A percentile compares a stretch with the other conserved stretches of the same genome.
phyloP scores from a whole-genome alignment of 2,797 vertebrate species.

The Pitangus sulphuratus region DNA sequence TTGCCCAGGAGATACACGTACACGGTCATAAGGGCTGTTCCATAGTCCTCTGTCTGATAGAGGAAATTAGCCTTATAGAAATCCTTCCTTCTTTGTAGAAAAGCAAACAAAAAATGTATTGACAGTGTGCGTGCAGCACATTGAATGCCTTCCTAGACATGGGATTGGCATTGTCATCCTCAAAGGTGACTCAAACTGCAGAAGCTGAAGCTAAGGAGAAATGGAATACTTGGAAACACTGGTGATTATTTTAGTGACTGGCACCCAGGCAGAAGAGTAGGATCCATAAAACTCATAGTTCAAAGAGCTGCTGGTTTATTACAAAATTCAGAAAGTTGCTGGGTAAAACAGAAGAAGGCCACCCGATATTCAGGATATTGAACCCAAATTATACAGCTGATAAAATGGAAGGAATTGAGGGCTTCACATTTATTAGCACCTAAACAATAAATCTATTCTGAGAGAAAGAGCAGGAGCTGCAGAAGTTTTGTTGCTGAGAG shows the following conservation, averaged over 20 bases:
- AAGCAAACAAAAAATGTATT: background rate
- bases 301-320: background rate
- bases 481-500: background rate
- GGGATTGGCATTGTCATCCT: background rate
- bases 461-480: background rate
- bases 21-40: background rate
- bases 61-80: background rate
- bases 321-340: background rate
- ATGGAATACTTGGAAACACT: background rate
- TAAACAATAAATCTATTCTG: background rate
- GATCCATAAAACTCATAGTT: background rate
- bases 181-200: background rate
- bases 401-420: background rate
- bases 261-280: background rate
- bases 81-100: background rate
- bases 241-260: background rate
- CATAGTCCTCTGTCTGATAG: background rate
- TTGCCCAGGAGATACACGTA: background rate
- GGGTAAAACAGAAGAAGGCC: background rate
- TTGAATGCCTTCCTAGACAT: background rate
- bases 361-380: background rate
- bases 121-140: background rate
- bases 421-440: background rate
- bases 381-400: background rate
- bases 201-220: background rate